Evolutionary conservation across 2,888 invertebrate genomes (phyloP), one percentile per base, ranked within the genome.

Genomic region (Gibbula magus): DNA sequence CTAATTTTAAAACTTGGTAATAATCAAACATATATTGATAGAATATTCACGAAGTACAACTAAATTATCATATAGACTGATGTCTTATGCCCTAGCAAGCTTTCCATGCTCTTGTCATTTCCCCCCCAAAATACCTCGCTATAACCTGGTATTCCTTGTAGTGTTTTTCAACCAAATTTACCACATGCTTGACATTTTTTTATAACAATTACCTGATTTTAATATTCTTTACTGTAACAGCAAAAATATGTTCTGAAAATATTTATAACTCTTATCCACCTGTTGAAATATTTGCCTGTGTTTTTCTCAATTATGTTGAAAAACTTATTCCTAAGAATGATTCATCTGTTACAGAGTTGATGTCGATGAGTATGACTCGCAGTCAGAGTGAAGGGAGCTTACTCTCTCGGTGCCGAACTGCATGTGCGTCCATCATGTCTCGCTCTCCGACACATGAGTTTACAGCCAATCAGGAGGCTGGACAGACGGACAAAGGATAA

Each of bases 301-400:
- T 22, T 35, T n/a, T 18, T 35, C n/a, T n/a, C n/a, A n/a, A n/a
- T n/a, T n/a, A n/a, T n/a, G n/a, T n/a, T n/a, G n/a, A n/a, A n/a
- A n/a, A n/a, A n/a, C n/a, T n/a, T n/a, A n/a, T n/a, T n/a, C n/a
- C n/a, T n/a, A n/a, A n/a, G n/a, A n/a, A n/a, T n/a, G 22, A 1
- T 70, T 39, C 2, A 29, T 8, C 39, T 51, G n/a, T 73, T 61
- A 29, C 29, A 61, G 61, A 61, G 20, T 18, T 61, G 61, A 29
- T 22, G 13, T 4, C 25, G 16, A 29, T 22, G 25, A 3, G 32
- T 22, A 75, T 54, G 54, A 82, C 84, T 56, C 79, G 84, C 74
- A 87, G 86, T 82, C 84, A 82, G 45, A 88, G 88, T 82, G 88
- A 88, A 56, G 80, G 82, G 61, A 79, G 82, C n/a, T 79, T 83